Percentiles rank a stretch among this genome's conserved stretches.
phyloP scores from a whole-genome alignment of 1,140 invertebrate species.

The Hycleus cichorii region DNA sequence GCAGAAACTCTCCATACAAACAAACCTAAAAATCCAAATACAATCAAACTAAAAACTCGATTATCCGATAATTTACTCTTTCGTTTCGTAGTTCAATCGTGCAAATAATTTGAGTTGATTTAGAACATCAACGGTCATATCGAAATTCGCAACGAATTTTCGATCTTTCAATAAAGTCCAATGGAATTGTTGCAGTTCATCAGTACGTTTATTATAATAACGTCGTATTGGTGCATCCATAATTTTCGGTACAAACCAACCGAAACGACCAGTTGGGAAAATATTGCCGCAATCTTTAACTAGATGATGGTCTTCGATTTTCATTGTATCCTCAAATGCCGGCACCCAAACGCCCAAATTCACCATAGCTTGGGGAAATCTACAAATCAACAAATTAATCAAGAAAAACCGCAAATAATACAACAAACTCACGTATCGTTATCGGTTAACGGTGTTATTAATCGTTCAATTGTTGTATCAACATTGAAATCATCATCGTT shows the following conservation, averaged over 20 bases:
- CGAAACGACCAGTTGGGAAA: constrained; percentile 57
- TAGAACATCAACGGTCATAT: constrained; percentile 28
- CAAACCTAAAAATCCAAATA: constrained; percentile 38
- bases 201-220: constrained; percentile 20
- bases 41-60: not conserved
- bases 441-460: constrained; percentile 8
- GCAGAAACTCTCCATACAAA: constrained; percentile 47
- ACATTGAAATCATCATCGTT: constrained; percentile 44
- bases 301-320: constrained; percentile 37
- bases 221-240: constrained; percentile 32
- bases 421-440: not conserved
- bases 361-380: constrained; percentile 53
- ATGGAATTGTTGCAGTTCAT: constrained; percentile 33
- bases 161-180: constrained; percentile 47
- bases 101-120: constrained; percentile 11
- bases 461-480: constrained; percentile 12
- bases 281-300: constrained; percentile 55
- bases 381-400: constrained; percentile 24
- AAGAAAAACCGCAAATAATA: too few relatives aligned
- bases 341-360: constrained; percentile 66
- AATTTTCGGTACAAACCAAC: constrained; percentile 60
- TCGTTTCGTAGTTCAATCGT: constrained; percentile 2
- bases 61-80: constrained; percentile 13
- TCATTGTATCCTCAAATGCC: constrained; percentile 48
- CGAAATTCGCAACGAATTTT: constrained; percentile 42